A percentile compares a stretch with the other conserved stretches of the same genome.
Conservation (phyloP, 2,888 invertebrate species). For the Leptopilina myrica region DNA sequence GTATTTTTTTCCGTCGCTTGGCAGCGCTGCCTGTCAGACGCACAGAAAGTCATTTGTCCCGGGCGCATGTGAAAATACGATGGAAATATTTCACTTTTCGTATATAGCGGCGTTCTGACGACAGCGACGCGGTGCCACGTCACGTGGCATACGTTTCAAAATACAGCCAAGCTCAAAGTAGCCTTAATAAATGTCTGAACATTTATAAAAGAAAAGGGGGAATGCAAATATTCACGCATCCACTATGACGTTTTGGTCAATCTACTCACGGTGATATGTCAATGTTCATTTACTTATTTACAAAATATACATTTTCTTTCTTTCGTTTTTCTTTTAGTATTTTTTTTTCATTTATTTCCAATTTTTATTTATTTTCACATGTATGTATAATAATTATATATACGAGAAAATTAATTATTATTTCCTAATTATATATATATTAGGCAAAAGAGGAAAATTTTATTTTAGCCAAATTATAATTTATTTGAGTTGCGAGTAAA, state of each 20-base stretch:
- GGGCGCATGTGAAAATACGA: conserved; percentile 75
- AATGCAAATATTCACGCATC: conserved; percentile 66
- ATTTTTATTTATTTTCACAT: too few species aligned
- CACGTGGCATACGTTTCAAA: conserved; percentile 74
- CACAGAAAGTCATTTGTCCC: conserved; percentile 74
- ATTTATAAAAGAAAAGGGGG: conserved; percentile 70
- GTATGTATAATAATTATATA: too few species aligned
- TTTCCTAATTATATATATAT: too few species aligned
- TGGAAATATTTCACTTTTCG: conserved; percentile 76
- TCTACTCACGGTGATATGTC: conserved; percentile 19
- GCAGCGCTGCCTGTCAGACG: conserved; percentile 70
- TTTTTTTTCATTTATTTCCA: too few species aligned
- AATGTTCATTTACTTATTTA: conserved; percentile 9
- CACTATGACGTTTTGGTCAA: conserved; percentile 31
- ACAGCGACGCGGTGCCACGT: conserved; percentile 75
- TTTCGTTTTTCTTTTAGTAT: too few species aligned
- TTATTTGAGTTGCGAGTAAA: too few species aligned
- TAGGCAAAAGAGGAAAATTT: too few species aligned
- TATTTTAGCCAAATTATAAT: too few species aligned
- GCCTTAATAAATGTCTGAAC: conserved; percentile 75
- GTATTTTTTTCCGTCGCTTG: conserved; percentile 64
- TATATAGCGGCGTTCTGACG: conserved; percentile 71
- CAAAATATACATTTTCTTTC: too few species aligned
- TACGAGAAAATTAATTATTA: too few species aligned
- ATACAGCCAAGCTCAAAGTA: conserved; percentile 68